A percentile compares a stretch with the other conserved stretches of the same genome.
Evolutionary conservation across 1,140 invertebrate species (phyloP).

Genomic region (Gerris buenoi): DNA sequence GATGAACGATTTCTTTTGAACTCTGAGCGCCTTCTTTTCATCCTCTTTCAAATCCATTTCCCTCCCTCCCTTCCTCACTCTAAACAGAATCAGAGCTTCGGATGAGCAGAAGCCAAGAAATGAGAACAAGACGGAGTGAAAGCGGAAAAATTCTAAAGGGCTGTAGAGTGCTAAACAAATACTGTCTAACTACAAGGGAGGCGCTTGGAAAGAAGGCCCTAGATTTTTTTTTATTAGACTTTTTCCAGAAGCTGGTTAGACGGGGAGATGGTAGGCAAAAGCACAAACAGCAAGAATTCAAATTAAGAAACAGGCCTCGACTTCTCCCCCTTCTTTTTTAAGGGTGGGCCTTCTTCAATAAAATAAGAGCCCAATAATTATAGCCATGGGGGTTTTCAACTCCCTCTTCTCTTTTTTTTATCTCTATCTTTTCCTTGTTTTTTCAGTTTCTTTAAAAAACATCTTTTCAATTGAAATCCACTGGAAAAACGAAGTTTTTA

Average conservation of each 20-base stretch:
- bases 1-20: no score
- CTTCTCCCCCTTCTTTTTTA: not conserved
- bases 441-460: no score
- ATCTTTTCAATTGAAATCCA: no score
- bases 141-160: no score
- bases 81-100: no score
- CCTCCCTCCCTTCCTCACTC: no score
- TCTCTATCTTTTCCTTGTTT: no score
- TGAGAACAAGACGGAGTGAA: no score
- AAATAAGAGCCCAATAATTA: conserved; percentile 2
- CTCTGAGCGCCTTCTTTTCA: no score
- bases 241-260: not conserved
- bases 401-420: not conserved
- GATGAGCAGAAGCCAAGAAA: no score
- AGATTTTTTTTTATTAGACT: not conserved
- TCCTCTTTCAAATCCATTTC: no score
- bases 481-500: no score
- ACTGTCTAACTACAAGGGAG: not conserved
- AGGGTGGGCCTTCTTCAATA: not conserved
- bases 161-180: not conserved
- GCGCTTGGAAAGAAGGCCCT: not conserved
- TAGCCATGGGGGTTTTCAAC: not conserved
- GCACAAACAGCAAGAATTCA: not conserved
- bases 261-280: not conserved
- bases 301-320: not conserved